Conservation (phyloP, 2,888 invertebrate species). For the Julus scandinavius region DNA sequence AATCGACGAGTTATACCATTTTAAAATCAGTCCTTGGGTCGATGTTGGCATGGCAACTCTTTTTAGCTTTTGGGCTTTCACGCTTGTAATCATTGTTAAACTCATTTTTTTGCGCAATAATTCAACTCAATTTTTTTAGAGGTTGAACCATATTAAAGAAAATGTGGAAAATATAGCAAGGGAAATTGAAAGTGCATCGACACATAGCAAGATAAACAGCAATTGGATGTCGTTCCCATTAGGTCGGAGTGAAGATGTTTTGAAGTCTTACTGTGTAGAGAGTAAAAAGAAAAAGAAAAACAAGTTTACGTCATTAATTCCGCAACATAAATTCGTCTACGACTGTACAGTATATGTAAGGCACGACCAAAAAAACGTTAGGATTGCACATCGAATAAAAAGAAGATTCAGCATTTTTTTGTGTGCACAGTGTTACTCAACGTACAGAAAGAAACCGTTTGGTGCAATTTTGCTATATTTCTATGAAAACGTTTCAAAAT, state of each 20-base stretch:
- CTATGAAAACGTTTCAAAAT: too few relatives aligned
- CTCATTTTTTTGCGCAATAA: constrained; percentile 8
- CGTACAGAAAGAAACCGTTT: background rate
- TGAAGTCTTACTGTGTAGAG: background rate
- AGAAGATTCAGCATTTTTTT: background rate
- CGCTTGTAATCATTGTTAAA: constrained; percentile 10
- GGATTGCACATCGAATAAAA: background rate
- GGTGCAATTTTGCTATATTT: background rate
- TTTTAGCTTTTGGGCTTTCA: constrained; percentile 16
- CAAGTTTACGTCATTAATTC: background rate
- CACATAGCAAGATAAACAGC: constrained; percentile 2
- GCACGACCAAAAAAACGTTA: background rate
- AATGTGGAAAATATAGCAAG: constrained; percentile 3
- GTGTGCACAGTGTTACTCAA: background rate
- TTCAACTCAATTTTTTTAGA: constrained; percentile 1
- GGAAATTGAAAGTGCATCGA: background rate
- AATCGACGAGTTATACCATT: background rate
- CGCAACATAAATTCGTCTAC: background rate
- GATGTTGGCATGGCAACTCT: background rate
- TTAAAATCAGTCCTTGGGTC: background rate
- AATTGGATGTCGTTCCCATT: background rate
- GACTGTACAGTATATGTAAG: background rate
- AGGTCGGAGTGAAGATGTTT: background rate
- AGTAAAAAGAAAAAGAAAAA: background rate
- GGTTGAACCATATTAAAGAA: background rate